A percentile compares a stretch with the other conserved stretches of the same genome.
phyloP scores from a whole-genome alignment of 2,888 invertebrate species.

The Artemia sinica region DNA sequence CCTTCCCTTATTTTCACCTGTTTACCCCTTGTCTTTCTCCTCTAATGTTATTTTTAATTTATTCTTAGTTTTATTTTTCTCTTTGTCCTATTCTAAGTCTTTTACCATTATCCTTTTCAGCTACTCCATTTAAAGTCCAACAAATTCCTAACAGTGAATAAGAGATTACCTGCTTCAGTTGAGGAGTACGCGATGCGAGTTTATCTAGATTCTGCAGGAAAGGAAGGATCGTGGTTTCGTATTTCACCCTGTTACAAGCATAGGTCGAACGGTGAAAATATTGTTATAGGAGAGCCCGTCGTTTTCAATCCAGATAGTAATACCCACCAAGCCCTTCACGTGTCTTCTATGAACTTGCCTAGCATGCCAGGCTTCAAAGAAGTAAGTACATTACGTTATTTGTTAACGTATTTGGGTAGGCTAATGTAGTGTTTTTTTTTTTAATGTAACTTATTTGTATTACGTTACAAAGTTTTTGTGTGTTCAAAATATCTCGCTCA shows the following conservation, averaged over 20 bases:
- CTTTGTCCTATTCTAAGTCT: no score
- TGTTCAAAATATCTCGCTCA: no score
- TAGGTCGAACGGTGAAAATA: conserved; percentile 83
- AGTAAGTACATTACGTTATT: conserved; percentile 33
- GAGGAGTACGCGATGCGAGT: conserved; percentile 99
- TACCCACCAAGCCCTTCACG: conserved; percentile 73
- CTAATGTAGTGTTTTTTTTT: no score
- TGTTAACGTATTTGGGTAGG: no score
- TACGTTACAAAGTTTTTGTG: no score
- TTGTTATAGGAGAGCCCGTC: conserved; percentile 94
- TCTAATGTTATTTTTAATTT: no score
- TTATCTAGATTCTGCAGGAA: conserved; percentile 85
- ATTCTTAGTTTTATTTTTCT: no score
- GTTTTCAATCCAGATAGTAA: conserved; percentile 93
- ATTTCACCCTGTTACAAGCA: conserved; percentile 92
- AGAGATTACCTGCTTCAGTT: conserved; percentile 80
- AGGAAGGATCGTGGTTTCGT: conserved; percentile 99
- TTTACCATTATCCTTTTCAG: conserved; percentile 33
- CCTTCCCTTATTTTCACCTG: no score
- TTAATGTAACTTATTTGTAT: no score
- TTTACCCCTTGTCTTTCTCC: no score
- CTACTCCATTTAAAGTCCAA: conserved; percentile 93
- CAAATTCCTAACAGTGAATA: conserved; percentile 96
- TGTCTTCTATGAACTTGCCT: conserved; percentile 68
- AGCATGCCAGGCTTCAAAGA: conserved; percentile 91